These are phyloP conservation scores for Zosterops pallidus DNA, from an alignment of 2,113 vertebrate genomes.

Conservation along the genomic window DNA sequence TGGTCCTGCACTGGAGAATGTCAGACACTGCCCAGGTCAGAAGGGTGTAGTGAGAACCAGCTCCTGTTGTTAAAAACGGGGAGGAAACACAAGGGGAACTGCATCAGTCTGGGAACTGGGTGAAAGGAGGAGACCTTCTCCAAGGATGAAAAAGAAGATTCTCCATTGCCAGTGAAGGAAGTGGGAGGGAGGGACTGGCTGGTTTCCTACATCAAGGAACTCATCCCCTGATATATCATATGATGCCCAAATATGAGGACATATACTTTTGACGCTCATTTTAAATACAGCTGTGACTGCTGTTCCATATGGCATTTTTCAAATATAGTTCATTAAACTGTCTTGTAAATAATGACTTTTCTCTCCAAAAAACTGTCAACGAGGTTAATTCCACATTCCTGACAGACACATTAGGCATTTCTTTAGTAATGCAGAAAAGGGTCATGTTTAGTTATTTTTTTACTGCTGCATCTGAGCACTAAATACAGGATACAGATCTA, in stretches of 20 bases:
- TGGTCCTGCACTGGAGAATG: no score
- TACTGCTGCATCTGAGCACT: not conserved
- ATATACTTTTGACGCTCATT: not conserved
- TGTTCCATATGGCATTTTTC: not conserved
- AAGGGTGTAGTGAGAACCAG: not conserved
- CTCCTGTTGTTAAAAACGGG: not conserved
- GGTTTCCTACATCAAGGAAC: not conserved
- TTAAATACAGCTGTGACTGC: not conserved
- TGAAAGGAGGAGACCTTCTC: not conserved
- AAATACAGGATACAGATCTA: not conserved
- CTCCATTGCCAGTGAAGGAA: not conserved
- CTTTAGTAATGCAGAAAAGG: not conserved
- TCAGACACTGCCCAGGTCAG: accelerated
- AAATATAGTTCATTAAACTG: not conserved
- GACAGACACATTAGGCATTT: not conserved
- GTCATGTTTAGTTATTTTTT: not conserved
- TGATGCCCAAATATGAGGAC: not conserved
- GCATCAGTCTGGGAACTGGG: accelerated
- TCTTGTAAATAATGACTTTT: not conserved
- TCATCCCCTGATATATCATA: not conserved
- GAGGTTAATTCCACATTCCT: not conserved
- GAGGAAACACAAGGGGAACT: not conserved
- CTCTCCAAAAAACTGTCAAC: not conserved
- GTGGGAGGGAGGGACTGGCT: not conserved
- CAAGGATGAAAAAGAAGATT: not conserved